phyloP scores from a whole-genome alignment of 2,113 vertebrate species.

The Riparia riparia region DNA sequence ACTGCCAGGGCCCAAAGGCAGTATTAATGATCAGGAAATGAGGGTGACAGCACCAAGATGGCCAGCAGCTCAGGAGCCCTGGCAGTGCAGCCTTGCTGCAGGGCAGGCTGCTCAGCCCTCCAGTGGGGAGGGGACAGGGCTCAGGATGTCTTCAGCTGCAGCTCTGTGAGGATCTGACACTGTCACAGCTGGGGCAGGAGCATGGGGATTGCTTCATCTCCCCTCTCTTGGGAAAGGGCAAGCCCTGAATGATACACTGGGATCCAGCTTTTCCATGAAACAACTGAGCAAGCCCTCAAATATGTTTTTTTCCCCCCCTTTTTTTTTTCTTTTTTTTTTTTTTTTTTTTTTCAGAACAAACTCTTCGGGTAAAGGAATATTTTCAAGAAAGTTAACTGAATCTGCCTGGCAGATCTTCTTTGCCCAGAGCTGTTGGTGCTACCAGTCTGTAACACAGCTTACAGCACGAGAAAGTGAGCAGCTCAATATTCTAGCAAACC shows the following conservation, averaged over 20 bases:
- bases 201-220: background rate
- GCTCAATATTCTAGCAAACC: background rate
- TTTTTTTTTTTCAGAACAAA: background rate
- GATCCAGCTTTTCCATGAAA: background rate
- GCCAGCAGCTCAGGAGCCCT: background rate
- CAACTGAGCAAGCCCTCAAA: background rate
- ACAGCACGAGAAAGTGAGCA: background rate
- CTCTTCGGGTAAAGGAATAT: background rate
- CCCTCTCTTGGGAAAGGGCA: background rate
- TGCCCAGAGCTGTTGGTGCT: background rate
- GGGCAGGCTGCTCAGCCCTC: background rate
- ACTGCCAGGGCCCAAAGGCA: background rate
- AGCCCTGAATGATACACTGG: background rate
- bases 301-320: accelerated
- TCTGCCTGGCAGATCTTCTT: background rate
- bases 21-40: background rate
- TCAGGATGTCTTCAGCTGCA: background rate
- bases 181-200: background rate
- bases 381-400: background rate
- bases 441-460: background rate
- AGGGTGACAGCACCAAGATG: background rate
- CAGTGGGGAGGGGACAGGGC: background rate
- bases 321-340: too few species aligned
- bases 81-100: background rate
- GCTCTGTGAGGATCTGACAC: background rate